These are phyloP conservation scores for Alviniconcha strummeri DNA, from an alignment of 2,888 invertebrate genomes.

Conservation along the genomic window DNA sequence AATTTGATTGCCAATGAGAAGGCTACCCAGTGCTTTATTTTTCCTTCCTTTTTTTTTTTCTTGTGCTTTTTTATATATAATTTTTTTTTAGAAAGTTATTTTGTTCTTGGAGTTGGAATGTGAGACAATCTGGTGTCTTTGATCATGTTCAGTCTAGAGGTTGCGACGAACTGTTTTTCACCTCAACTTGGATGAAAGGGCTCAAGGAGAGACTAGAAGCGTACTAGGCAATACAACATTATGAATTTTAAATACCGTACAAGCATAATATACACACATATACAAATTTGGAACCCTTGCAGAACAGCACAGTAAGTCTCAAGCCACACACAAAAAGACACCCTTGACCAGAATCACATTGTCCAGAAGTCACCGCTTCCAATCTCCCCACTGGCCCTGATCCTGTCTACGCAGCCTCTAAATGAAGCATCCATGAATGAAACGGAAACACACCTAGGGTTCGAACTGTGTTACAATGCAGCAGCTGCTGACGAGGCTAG, in stretches of 20 bases:
- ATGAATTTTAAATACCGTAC: neutral
- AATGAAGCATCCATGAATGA: too few species aligned
- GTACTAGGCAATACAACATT: neutral
- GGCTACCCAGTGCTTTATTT: too few species aligned
- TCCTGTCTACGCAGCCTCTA: too few species aligned
- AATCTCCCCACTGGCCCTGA: too few species aligned
- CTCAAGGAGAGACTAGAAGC: neutral
- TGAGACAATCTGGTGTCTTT: neutral
- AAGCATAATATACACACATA: conserved; percentile 3
- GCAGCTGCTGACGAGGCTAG: too few species aligned
- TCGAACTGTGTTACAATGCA: too few species aligned
- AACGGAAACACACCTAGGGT: too few species aligned
- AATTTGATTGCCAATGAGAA: too few species aligned
- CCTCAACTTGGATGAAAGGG: neutral
- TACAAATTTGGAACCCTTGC: neutral
- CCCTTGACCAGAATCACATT: neutral
- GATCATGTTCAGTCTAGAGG: neutral
- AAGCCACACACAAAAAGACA: neutral
- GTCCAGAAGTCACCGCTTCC: neutral
- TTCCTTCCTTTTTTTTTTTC: too few species aligned
- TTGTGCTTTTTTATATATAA: too few species aligned
- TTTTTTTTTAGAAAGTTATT: too few species aligned
- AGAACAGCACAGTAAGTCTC: neutral
- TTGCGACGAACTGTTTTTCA: neutral
- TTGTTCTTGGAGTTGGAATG: neutral